Evolutionary conservation across 2,113 vertebrate species (phyloP), one percentile per base, ranked within the genome.

Genomic region (Nestor notabilis): DNA sequence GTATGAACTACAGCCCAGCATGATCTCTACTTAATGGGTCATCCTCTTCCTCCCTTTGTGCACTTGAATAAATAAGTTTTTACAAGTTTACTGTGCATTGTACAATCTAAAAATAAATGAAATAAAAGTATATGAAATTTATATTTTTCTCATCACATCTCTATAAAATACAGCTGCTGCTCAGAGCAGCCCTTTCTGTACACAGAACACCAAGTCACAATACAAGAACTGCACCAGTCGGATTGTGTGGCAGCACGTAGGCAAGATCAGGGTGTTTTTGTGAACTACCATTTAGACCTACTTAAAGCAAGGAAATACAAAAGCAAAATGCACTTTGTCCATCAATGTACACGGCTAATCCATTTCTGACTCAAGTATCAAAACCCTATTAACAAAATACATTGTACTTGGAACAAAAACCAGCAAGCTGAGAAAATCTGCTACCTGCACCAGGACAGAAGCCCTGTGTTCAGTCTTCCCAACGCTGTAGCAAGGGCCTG

Each of bases 11-110:
- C 60, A 71, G 86, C 64, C 49, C 58, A 65, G 61, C 13, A 10
- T 5, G 28, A 82, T n/a, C 70, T 47, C 58, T 43, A 46, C 58
- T 15, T 1, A 27, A 79, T 3, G 10, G 60, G 50, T 71, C 78
- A 14, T 55, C 70, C 86, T 87, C 28, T 87, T 75, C 81, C 83
- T 87, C 53, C 69, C 78, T 83, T 65, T 94, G 95, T 94, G 89
- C 95, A 95, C 91, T 92, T 46, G 2, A 97, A 98, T 97, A 98
- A 98, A 98, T 97, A 97, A 92, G 72, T 87, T 74, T 96, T 81
- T 71, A 91, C 86, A 92, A 91, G 91, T 96, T 96, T 79, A 89
- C 93, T 97, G 97, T 97, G 96, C 97, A 93, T 93, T 81, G 96
- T 95, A 97, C 91, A 93, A 92, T 86, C 93, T 95, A 97, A 98